These are phyloP conservation scores for Nyctereutes procyonoides DNA, from an alignment of 2,113 vertebrate genomes.

Conservation along the genomic window DNA sequence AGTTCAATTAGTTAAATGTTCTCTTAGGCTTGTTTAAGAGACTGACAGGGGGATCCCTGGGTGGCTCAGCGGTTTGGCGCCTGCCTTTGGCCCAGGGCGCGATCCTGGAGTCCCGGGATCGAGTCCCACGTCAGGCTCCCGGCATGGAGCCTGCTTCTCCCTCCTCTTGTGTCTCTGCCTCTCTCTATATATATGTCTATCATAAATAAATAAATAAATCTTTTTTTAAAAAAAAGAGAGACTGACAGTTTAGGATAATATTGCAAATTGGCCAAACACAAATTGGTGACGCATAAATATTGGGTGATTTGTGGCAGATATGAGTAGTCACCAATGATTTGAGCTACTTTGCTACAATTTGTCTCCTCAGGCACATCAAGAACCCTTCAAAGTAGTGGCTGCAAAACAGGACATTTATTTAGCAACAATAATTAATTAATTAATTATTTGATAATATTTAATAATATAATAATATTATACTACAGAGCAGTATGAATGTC, in stretches of 20 bases:
- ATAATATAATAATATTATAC: background rate
- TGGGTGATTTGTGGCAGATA: background rate
- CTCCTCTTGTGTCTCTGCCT: no score
- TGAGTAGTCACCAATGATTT: background rate
- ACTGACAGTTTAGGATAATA: background rate
- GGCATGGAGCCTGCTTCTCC: no score
- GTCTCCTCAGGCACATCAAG: background rate
- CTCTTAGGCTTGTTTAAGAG: background rate
- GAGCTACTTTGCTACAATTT: background rate
- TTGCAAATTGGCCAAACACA: background rate
- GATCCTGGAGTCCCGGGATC: no score
- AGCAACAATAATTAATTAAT: background rate
- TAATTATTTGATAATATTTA: no score
- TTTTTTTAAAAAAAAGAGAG: no score
- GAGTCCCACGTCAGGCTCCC: no score
- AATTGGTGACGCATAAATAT: background rate
- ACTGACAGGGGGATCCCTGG: no score
- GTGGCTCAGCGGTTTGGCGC: no score
- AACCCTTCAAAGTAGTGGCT: background rate
- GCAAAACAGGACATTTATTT: background rate
- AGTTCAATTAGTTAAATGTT: background rate
- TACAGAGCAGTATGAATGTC: background rate
- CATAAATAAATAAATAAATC: no score
- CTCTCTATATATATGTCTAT: no score
- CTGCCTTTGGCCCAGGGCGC: no score